A percentile compares a stretch with the other conserved stretches of the same genome.
Evolutionary conservation across 2,113 vertebrate genomes (phyloP).

Genomic region (Oncorhynchus masou): DNA sequence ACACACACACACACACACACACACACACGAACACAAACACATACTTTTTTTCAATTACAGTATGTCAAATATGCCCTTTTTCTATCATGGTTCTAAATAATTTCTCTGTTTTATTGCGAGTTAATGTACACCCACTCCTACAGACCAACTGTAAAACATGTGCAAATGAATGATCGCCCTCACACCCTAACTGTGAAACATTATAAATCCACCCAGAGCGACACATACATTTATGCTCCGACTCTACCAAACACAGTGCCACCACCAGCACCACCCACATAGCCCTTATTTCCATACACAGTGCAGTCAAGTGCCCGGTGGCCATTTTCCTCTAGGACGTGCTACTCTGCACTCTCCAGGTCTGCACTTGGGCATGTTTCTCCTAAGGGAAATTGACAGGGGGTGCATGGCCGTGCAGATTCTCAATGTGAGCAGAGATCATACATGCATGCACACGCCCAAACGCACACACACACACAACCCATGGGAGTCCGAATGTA

Average conservation of each 20-base stretch:
- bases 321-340: constrained; percentile 11
- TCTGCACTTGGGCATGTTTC: constrained; percentile 24
- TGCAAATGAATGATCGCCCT: constrained; percentile 47
- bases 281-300: constrained; percentile 17
- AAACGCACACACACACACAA: background rate
- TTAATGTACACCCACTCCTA: constrained; percentile 40
- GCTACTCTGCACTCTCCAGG: background rate
- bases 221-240: background rate
- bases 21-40: background rate
- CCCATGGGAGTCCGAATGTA: constrained; percentile 54
- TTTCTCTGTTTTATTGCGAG: constrained; percentile 1
- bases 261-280: constrained; percentile 33
- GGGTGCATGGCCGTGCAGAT: constrained; percentile 15
- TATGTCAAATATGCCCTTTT: constrained; percentile 15
- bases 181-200: background rate
- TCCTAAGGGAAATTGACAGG: constrained; percentile 10
- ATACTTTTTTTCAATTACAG: background rate
- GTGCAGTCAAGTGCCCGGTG: constrained; percentile 1
- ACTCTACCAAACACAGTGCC: background rate
- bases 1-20: background rate
- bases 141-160: constrained; percentile 35
- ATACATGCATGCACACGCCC: too few species aligned
- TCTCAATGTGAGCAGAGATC: constrained; percentile 14
- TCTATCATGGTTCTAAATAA: background rate
- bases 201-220: constrained; percentile 28